A percentile compares a stretch with the other conserved stretches of the same genome.
These are phyloP conservation scores for Cochlearius cochlearius DNA, from an alignment of 2,113 vertebrate species.

Conservation along the genomic window DNA sequence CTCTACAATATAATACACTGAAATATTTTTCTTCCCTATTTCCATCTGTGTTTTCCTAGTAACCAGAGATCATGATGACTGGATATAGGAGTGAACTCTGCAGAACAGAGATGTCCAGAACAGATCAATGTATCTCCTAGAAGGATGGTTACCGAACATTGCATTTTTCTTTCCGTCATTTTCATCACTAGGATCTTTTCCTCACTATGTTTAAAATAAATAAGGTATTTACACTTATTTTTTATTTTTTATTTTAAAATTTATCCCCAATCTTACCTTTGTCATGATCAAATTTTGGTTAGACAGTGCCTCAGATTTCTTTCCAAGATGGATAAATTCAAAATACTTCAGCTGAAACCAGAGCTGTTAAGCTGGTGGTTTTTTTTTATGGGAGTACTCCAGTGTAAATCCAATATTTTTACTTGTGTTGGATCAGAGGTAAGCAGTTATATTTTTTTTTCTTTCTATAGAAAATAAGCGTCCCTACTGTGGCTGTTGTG, in stretches of 20 bases:
- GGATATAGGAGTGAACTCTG: not conserved
- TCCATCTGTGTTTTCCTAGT: not conserved
- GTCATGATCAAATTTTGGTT: not conserved
- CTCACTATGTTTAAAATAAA: not conserved
- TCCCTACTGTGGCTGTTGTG: not conserved
- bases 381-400: not conserved
- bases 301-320: not conserved
- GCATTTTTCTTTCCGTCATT: not conserved
- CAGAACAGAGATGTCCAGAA: not conserved
- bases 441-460: not conserved
- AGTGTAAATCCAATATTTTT: not conserved
- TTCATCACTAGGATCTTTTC: not conserved
- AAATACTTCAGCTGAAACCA: not conserved
- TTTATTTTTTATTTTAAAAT: not conserved
- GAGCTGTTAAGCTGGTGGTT: accelerated
- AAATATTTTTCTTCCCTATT: not conserved
- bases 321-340: not conserved
- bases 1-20: not conserved
- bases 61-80: not conserved
- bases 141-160: not conserved
- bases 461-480: not conserved
- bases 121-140: not conserved
- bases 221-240: not conserved
- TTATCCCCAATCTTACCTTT: not conserved
- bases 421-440: not conserved